Evolutionary conservation across 2,113 vertebrate species (phyloP), one percentile per base, ranked within the genome.

Genomic region (Antigone vipio): DNA sequence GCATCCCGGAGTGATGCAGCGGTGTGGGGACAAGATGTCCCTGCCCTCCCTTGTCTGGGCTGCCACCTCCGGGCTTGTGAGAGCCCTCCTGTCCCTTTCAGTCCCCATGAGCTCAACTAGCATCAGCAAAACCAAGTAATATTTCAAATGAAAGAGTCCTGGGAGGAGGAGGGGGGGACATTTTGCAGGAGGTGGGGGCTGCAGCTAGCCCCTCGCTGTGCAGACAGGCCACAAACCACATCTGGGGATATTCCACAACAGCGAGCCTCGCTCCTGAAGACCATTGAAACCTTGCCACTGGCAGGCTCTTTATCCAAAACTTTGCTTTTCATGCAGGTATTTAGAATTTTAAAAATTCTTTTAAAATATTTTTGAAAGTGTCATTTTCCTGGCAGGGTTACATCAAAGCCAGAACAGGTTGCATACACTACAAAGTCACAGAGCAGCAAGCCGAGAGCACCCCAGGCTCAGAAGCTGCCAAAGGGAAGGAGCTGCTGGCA

Each of bases 41-140:
- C 84, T 14, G 9, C 84, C 80, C 89, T 82, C 60, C 64, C 69
- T 71, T 77, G 60, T 75, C 60, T 63, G 58, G 60, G 60, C 94
- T 92, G 91, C 91, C 68, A 82, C 73, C 69, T 91, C 79, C 88
- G n/a, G 71, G 92, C 58, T 79, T 60, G 30, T 40, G 75, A 88
- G 49, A 79, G 67, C 40, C 62, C 17, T 79, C 42, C 44, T 32
- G 47, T 34, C 15, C 29, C 23, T 86, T 80, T 69, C 42, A 38
- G 55, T 50, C 32, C 35, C 34, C 26, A 11, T 50, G 12, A 86
- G 20, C 47, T 34, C 29, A 17, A 29, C 4, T 12, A 81, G 6
- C 15, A 35, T 22, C 40, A 52, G 77, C 23, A 84, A 85, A 91
- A 17, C 12, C 1, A 17, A 63, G 9, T 17, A 4, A 80, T 29